Evolutionary conservation across 2,888 invertebrate species (phyloP).

Genomic region (Coelinius sp.): DNA sequence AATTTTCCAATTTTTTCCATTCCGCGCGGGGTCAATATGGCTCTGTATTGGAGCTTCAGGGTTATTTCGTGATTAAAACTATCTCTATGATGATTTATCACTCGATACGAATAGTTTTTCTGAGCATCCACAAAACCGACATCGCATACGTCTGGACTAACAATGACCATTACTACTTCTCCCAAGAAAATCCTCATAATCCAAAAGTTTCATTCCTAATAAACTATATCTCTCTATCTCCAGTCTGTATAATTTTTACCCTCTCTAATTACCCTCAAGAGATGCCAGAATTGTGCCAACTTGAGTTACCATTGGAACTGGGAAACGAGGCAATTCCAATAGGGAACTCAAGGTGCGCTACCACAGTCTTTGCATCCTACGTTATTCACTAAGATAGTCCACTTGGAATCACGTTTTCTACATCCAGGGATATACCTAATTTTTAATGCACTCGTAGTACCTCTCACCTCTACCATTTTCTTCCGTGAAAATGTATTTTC

Average conservation of each 20-base stretch:
- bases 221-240: constrained; percentile 1
- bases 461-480: neutral
- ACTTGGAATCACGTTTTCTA: constrained; percentile 17
- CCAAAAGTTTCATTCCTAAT: neutral
- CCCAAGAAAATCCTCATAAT: neutral
- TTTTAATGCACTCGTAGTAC: constrained; percentile 12
- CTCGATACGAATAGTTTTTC: neutral
- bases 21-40: neutral
- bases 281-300: constrained; percentile 1
- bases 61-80: neutral
- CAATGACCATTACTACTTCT: neutral
- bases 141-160: neutral
- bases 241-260: constrained; percentile 5
- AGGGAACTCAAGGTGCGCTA: neutral
- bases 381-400: constrained; percentile 24
- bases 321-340: constrained; percentile 9
- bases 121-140: too few species aligned
- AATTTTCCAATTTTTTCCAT: neutral
- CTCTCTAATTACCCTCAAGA: neutral
- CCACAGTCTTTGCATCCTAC: neutral
- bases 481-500: neutral
- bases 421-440: constrained; percentile 19
- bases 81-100: neutral
- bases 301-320: constrained; percentile 18
- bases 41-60: neutral